Base-by-base conservation (phyloP, 2,888 invertebrate genomes). In the Anaspis maculata region DNA sequence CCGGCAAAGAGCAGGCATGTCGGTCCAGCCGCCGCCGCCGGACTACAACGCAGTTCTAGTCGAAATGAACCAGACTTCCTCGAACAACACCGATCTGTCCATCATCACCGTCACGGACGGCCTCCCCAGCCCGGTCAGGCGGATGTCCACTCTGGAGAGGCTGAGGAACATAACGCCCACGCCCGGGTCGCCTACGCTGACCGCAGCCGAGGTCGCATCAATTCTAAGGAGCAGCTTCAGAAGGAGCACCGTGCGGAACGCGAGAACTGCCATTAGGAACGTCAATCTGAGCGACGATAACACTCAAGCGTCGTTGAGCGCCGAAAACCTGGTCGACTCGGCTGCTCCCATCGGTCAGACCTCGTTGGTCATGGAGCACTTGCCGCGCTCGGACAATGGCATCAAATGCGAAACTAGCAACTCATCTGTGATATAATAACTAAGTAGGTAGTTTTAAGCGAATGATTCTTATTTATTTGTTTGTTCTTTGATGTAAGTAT, bases 21-120 rank as follows among this genome's bases (percentile, higher is more conserved):
- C 37, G 3, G 25, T 41, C 25, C 63, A 68, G 39, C 69, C 72
- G 2, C 75, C 76, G 3, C 77, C 77, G 1, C 78, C 78, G 0
- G 75, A 76, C 50, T 78, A 78, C 49, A 73, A 73, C 24, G 69
- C 74, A 0, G 76, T 77, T 3, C 60, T 77, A 37, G 72, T 76
- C 2, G 77, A 77, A 53, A 76, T 76, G 68, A 73, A 73, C 48
- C 68, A 69, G 69, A 72, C 39, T 36, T 54, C 19, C 33, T 43
- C 26, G 38, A 53, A 29, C 35, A 27, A 37, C 11, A 39, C 29
- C 22, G 49, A 47, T 13, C 32, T 49, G 5, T 35, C 47, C 9
- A 41, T 46, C 16, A 27, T 37, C 33, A 25, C 24, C 25, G 10
- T 22, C 3, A n/a, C 25, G 11, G 6, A 32, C 15, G 19, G 22